phyloP scores from a whole-genome alignment of 2,888 invertebrate species.

The Tigriopus californicus region DNA sequence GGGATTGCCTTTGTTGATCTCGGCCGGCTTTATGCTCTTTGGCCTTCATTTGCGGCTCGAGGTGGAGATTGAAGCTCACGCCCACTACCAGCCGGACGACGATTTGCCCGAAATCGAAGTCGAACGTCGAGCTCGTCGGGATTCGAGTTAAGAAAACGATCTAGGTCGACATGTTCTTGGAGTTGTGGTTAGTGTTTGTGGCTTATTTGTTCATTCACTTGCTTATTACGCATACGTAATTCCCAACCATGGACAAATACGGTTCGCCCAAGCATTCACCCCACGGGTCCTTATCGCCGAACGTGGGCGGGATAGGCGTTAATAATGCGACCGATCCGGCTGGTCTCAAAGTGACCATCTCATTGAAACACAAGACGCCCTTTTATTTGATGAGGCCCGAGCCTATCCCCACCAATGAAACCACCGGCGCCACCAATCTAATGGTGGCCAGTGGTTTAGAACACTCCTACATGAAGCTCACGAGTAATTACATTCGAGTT shows the following conservation, averaged over 20 bases:
- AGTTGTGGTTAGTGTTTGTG: not conserved
- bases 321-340: slow-evolving; percentile 85
- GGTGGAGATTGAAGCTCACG: not conserved
- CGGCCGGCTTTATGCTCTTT: not conserved
- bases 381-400: slow-evolving; percentile 92
- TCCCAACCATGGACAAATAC: not conserved
- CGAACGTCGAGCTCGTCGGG: not conserved
- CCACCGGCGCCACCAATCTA: slow-evolving; percentile 89
- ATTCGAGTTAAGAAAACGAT: not conserved
- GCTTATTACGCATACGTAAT: not conserved
- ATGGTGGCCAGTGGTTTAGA: slow-evolving; percentile 91
- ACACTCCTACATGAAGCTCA: slow-evolving; percentile 93
- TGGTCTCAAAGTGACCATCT: slow-evolving; percentile 90
- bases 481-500: slow-evolving; percentile 47
- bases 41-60: not conserved
- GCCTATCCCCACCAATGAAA: slow-evolving; percentile 45
- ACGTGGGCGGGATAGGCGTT: slow-evolving; percentile 42
- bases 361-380: slow-evolving; percentile 87
- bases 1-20: not conserved
- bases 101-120: not conserved
- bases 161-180: not conserved
- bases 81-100: not conserved
- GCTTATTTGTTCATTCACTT: not conserved
- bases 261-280: slow-evolving; percentile 38
- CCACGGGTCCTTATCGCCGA: slow-evolving; percentile 79